Evolutionary conservation across 2,888 invertebrate genomes (phyloP), one percentile per base, ranked within the genome.

Genomic region (Stegana nigrithorax): DNA sequence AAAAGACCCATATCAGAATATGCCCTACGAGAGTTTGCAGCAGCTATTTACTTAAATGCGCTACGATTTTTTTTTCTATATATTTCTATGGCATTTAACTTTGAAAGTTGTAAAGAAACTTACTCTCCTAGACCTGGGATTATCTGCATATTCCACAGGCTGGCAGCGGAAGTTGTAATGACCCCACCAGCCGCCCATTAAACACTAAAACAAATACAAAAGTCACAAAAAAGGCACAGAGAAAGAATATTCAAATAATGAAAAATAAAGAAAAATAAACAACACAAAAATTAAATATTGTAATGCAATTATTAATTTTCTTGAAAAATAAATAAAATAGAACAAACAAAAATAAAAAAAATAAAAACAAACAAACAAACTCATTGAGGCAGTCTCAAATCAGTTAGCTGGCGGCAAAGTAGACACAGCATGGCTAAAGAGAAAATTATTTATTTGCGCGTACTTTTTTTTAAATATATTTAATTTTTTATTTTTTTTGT

Each of bases 181-280:
- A 83, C 90, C 90, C 90, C 93, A 92, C 95, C 95, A 96, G 85
- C 95, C 95, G 83, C 93, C 92, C 91, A 92, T 92, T 89, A 93
- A 89, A 87, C 92, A 91, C 93, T 93, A 88, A 86, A 86, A 87
- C 71, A 69, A 69, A 73, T 66, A 73, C 69, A 82, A 72, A 83
- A 73, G 66, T 81, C 64, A 60, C 78, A 77, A 80, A 70, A 76
- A 27, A 55, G 65, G 61, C 60, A 36, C 36, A 60, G 63, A 66
- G 51, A 64, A 71, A 60, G 67, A 67, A 39, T 25, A 57, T 60
- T 65, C 60, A 68, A 36, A 45, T 55, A 44, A 67, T 67, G 65
- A 69, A 67, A 64, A 75, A 65, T 7, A 55, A 32, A 65, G 60
- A 63, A 71, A 64, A 68, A 68, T 71, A 71, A 58, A 42, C 27